Conservation (phyloP, 1,140 invertebrate genomes). For the Drosophila leontia region DNA sequence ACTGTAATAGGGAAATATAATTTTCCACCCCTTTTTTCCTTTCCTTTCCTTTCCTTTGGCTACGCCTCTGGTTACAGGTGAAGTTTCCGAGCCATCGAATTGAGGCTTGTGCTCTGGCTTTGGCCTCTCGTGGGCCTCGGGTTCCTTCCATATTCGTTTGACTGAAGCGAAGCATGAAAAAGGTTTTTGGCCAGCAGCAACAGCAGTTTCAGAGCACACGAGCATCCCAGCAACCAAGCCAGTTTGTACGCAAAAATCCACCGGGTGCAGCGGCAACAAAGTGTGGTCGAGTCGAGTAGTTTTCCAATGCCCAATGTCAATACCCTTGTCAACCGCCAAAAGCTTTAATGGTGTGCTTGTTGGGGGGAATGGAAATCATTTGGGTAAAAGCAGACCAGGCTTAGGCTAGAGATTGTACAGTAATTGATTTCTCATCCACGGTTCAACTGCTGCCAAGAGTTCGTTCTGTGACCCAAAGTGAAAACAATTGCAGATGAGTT, state of each 20-base stretch:
- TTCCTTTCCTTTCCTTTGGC: background rate
- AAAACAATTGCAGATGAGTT: conserved; percentile 14
- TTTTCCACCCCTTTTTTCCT: too few relatives aligned
- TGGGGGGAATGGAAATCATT: conserved; percentile 36
- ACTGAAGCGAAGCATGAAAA: conserved; percentile 77
- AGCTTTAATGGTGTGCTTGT: conserved; percentile 37
- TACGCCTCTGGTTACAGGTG: conserved; percentile 43
- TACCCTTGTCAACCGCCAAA: conserved; percentile 72
- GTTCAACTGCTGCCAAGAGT: conserved; percentile 36
- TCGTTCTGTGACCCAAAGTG: conserved; percentile 27
- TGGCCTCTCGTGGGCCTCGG: conserved; percentile 40
- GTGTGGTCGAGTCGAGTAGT: conserved; percentile 52
- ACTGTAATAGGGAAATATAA: background rate
- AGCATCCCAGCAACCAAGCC: background rate
- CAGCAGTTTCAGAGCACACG: background rate
- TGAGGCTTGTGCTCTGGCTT: conserved; percentile 38
- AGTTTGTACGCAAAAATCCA: conserved; percentile 42
- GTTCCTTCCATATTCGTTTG: conserved; percentile 16
- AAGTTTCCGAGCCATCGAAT: conserved; percentile 56
- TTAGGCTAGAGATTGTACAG: conserved; percentile 37
- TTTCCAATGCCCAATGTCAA: conserved; percentile 74
- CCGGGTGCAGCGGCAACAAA: conserved; percentile 47
- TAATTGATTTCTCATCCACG: conserved; percentile 77
- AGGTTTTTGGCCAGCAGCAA: conserved; percentile 68
- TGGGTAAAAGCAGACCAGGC: conserved; percentile 56